phyloP scores from a whole-genome alignment of 2,888 invertebrate species.

The Zaprionus lineosus region DNA sequence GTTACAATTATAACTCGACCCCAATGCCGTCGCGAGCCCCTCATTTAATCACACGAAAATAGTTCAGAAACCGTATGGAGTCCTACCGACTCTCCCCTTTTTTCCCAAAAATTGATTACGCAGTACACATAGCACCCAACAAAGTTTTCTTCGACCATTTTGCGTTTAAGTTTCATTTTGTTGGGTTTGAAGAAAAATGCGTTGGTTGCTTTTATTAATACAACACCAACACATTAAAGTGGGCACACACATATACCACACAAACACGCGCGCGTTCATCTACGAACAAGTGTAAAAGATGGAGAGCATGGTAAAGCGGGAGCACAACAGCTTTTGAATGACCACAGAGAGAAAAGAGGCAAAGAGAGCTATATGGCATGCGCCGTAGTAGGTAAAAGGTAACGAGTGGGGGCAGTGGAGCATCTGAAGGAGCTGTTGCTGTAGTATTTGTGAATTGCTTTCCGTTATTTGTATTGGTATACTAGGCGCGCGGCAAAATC shows the following conservation, averaged over 20 bases:
- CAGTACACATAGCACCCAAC: conserved; percentile 52
- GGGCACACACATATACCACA: not conserved
- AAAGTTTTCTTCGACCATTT: conserved; percentile 39
- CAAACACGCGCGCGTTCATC: conserved; percentile 5
- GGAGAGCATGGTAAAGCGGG: conserved; percentile 30
- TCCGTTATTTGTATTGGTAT: conserved; percentile 33
- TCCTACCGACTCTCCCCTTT: not conserved
- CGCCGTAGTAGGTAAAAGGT: conserved; percentile 38
- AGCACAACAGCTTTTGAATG: conserved; percentile 46
- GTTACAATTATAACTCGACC: conserved; percentile 35
- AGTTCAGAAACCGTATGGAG: conserved; percentile 39
- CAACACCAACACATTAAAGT: conserved; percentile 52
- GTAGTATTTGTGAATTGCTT: conserved; percentile 37
- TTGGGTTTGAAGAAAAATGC: conserved; percentile 63
- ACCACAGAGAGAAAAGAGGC: too few relatives aligned
- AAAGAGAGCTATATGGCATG: conserved; percentile 28
- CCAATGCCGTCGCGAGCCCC: conserved; percentile 2
- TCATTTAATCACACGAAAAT: conserved; percentile 40
- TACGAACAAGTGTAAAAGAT: conserved; percentile 56
- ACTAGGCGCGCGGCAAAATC: conserved; percentile 65
- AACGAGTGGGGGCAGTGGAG: conserved; percentile 9
- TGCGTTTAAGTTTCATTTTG: conserved; percentile 57
- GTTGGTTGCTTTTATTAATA: conserved; percentile 75
- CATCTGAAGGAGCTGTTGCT: conserved; percentile 45
- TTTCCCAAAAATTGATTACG: conserved; percentile 65